Evolutionary conservation across 2,888 invertebrate genomes (phyloP), one percentile per base, ranked within the genome.

Genomic region (Tridacna gigas): DNA sequence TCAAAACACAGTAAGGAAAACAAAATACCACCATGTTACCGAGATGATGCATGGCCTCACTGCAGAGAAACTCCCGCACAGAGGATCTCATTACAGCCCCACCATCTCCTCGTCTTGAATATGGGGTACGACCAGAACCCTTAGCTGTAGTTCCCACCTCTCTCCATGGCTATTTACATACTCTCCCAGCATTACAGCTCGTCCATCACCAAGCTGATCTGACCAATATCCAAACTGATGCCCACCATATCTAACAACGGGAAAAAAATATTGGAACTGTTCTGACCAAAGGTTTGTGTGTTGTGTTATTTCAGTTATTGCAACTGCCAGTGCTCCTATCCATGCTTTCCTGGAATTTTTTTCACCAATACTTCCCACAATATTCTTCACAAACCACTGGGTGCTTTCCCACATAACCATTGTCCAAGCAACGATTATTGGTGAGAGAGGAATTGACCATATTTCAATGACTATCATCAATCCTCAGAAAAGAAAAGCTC

Each of bases 171-270:
- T 79, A 82, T 92, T 93, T 0, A 90, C 80, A 80, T 90, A 91
- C 81, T 93, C 93, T 45, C 94, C 94, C 12, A 94, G 81, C 88
- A 93, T 80, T n/a, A 92, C 90, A 11, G 94, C 94, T 22, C 94
- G 77, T 2, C 94, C 94, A 84, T 94, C 94, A 9, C 94, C 94
- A 0, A 94, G 86, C 89, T 94, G 94, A 45, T 86, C 93, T 12
- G 94, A 90, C 93, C 93, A 94, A 56, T 84, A 79, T 13, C 94
- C 94, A 89, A 94, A 94, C 89, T 94, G 94, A 75, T 94, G 93
- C 11, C 94, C 94, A 56, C 94, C 94, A 87, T 94, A 94, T 56
- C 92, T 90, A 69, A 5, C 71, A 77, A 22, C 9, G 3, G 2
- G 51, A 56, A 9, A 56, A 56, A 56, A 56, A 20, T 9, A 56